Evolutionary conservation across 2,113 vertebrate genomes (phyloP), one percentile per base, ranked within the genome.

Genomic region (Carassius carassius): DNA sequence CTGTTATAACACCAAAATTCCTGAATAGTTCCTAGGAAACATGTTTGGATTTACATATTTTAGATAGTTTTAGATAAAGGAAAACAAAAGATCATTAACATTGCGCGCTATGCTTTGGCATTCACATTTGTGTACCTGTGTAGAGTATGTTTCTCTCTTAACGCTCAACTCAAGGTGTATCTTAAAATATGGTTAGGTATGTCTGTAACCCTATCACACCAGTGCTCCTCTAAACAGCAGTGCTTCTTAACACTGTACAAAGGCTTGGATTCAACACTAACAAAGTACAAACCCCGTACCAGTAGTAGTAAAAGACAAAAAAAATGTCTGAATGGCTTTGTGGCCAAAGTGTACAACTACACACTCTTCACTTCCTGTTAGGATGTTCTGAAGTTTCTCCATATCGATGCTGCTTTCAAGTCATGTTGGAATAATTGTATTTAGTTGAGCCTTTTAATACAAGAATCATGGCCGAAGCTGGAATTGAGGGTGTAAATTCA

Each of bases 271-370:
- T 60, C 35, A 60, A 41, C 54, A n/a, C 29, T 21, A n/a, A 78
- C 54, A 60, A 62, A 62, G 21, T 1, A 62, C 21, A 44, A 73
- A 73, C 44, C 44, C 10, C 63, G 29, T 35, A 76, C 16, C 76
- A 74, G 51, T 65, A 73, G 37, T 65, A 54, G 19, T 54, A 23
- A 54, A 73, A 16, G 3, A 19, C 41, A 44, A 44, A 12, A 29
- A 29, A 29, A 29, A 29, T 2, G 29, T 29, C 2, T 29, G 85
- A 74, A 79, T 65, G 62, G 62, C 37, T 60, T 21, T 47, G 67
- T 80, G 85, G 81, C 37, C 12, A 62, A 62, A 47, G 41, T 29
- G 62, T 29, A 49, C 16, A 37, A 74, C 12, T 80, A 29, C 69
- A 58, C 69, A 56, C 41, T 23, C 19, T 23, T 41, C 75, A 58